Conservation (phyloP, 2,888 invertebrate species). For the Microctonus brassicae region DNA sequence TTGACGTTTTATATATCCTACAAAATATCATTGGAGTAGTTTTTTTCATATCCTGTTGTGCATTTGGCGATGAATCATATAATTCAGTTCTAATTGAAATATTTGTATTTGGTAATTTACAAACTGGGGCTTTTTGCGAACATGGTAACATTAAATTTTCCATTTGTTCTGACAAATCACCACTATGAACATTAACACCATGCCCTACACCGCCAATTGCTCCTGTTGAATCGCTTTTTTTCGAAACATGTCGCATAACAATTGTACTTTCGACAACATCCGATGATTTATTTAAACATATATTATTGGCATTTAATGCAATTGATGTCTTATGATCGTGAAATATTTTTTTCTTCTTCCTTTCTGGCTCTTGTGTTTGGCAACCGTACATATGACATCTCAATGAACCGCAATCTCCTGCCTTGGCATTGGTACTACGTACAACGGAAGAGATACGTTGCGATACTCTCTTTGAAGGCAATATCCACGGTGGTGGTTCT, state of each 20-base stretch:
- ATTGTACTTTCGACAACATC: slow-evolving; percentile 47
- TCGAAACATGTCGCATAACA: slow-evolving; percentile 53
- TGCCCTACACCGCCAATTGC: not conserved
- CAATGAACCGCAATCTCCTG: not conserved
- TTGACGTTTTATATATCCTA: slow-evolving; percentile 47
- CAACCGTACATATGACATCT: slow-evolving; percentile 26
- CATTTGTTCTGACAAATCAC: slow-evolving; percentile 24
- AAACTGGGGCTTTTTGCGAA: slow-evolving; percentile 31
- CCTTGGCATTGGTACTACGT: slow-evolving; percentile 6
- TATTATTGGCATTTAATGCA: not conserved
- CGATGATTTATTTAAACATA: not conserved
- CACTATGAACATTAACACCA: slow-evolving; percentile 14
- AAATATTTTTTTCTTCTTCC: not conserved
- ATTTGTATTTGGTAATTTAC: slow-evolving; percentile 60
- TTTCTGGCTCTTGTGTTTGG: not conserved
- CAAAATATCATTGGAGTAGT: slow-evolving; percentile 47
- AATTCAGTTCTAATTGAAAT: slow-evolving; percentile 64
- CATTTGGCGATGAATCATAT: slow-evolving; percentile 59
- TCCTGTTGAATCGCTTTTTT: slow-evolving; percentile 44
- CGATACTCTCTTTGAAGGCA: slow-evolving; percentile 5
- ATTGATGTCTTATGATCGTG: not conserved
- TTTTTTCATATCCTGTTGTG: slow-evolving; percentile 54
- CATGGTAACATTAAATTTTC: slow-evolving; percentile 21
- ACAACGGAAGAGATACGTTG: not conserved
- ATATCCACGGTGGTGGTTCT: slow-evolving; percentile 52